Evolutionary conservation across 2,797 vertebrate species (phyloP), one percentile per base, ranked within the genome.

Genomic region (Acanthurus tractus): DNA sequence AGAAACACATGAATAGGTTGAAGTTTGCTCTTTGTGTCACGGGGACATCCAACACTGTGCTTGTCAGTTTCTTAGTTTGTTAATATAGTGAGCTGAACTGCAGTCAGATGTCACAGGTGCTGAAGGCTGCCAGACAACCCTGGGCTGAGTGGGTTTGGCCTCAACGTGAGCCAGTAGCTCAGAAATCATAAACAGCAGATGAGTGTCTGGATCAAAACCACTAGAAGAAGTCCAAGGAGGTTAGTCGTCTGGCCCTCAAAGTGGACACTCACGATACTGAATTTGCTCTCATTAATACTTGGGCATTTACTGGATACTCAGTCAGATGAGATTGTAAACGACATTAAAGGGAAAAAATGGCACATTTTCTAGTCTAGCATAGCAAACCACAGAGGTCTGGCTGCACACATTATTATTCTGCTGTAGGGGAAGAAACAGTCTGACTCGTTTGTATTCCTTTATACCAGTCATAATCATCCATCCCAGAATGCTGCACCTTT

Each of bases 81-180:
- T 48, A n/a, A 23, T 44, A 5, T 6, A 45, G 48, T 46, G 8
- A 59, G 40, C 53, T 66, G n/a, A 54, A 13, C 44, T 65, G 38
- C 49, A 72, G 63, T 67, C 59, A 66, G 66, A 65, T 62, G 64
- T 40, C 65, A 73, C 46, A 49, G 57, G 62, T 40, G 36, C 52
- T 49, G 29, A 61, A 54, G n/a, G 20, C 58, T 74, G 76, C 53
- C 59, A 71, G 64, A 23, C 55, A 18, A 20, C 38, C 10, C 67
- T 62, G 40, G 1, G 25, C 54, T 72, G 14, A 85, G 23, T 56
- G 61, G 29, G 11, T 82, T 74, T 88, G 85, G 82, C 76, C 80
- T 73, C 78, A 79, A 75, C 73, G 71, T 79, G 56, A 81, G 73
- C 53, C 74, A 63, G 72, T 23, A 59, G 49, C 68, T 71, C 65